These are phyloP conservation scores for Semicossyphus pulcher DNA, from an alignment of 2,113 vertebrate genomes.

Conservation along the genomic window DNA sequence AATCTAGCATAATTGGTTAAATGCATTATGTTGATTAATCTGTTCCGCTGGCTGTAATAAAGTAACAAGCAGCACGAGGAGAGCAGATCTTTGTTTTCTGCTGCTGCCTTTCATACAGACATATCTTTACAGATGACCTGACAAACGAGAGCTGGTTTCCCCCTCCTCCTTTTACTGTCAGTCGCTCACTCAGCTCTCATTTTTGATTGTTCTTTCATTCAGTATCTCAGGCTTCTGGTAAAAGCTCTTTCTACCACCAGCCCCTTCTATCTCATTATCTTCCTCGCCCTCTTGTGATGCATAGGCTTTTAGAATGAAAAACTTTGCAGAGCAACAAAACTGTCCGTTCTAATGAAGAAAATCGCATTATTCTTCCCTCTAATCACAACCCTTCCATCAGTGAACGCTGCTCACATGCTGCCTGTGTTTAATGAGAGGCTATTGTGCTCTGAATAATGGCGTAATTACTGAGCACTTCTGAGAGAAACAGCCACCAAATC, in stretches of 20 bases:
- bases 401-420: conserved; percentile 41
- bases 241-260: conserved; percentile 54
- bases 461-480: conserved; percentile 65
- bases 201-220: conserved; percentile 57
- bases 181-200: conserved; percentile 26
- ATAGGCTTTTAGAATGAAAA: conserved; percentile 72
- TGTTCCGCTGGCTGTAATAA: conserved; percentile 68
- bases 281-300: conserved; percentile 52
- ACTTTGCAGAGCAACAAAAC: conserved; percentile 52
- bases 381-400: conserved; percentile 62
- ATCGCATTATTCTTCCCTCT: conserved; percentile 50
- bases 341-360: conserved; percentile 63
- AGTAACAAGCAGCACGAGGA: conserved; percentile 57
- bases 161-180: conserved; percentile 35
- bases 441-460: conserved; percentile 63
- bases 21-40: conserved; percentile 83
- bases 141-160: conserved; percentile 44
- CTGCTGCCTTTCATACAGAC: conserved; percentile 12
- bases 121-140: conserved; percentile 71
- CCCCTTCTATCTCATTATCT: conserved; percentile 62
- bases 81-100: conserved; percentile 57
- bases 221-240: conserved; percentile 57
- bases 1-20: conserved; percentile 81
- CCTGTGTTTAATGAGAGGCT: conserved; percentile 55
- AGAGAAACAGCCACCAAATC: conserved; percentile 51